Evolutionary conservation across 2,888 invertebrate species (phyloP).

Genomic region (Lapara coniferarum): DNA sequence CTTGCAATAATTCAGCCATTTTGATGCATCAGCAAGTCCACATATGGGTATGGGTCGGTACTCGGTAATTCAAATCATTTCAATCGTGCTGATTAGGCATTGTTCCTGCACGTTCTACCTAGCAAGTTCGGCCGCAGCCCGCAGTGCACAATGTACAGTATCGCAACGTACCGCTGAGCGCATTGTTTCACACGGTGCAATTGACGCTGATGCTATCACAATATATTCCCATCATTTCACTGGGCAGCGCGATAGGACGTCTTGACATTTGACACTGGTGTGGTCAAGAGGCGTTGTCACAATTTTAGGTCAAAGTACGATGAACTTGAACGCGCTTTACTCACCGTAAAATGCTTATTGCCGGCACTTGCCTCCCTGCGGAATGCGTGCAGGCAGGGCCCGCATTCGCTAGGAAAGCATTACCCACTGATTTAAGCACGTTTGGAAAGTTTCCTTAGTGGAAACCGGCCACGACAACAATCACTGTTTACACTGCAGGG

Average conservation of each 20-base stretch:
- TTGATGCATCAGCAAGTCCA: neutral
- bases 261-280: conserved; percentile 64
- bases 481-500: conserved; percentile 79
- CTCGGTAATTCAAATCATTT: conserved; percentile 9
- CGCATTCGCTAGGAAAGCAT: conserved; percentile 81
- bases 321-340: conserved; percentile 79
- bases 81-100: conserved; percentile 14
- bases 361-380: conserved; percentile 80
- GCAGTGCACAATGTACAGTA: conserved; percentile 9
- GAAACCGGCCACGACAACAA: conserved; percentile 83
- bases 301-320: conserved; percentile 81
- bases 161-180: conserved; percentile 11
- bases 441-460: conserved; percentile 81
- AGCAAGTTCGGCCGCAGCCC: neutral
- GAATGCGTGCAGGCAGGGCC: conserved; percentile 80
- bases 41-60: neutral
- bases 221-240: conserved; percentile 45
- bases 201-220: conserved; percentile 37
- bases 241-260: conserved; percentile 42
- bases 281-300: conserved; percentile 51
- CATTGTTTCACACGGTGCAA: conserved; percentile 31
- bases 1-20: neutral
- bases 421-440: conserved; percentile 81
- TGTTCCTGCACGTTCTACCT: conserved; percentile 17
- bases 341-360: conserved; percentile 83